Base-by-base conservation (phyloP, 2,888 invertebrate genomes). In the Rhagium mordax region DNA sequence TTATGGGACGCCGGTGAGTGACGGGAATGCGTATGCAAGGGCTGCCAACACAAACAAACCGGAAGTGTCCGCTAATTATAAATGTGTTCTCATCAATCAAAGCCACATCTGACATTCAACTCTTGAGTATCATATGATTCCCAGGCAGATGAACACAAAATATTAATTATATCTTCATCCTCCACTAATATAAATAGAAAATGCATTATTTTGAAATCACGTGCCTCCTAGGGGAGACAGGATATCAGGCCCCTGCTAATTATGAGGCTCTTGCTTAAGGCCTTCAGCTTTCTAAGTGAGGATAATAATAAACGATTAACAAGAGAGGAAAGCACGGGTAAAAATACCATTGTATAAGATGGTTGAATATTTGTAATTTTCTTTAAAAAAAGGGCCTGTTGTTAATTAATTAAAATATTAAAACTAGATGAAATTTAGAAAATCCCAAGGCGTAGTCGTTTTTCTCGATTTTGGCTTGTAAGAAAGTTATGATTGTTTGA, bases 1-100 rank as follows among this genome's bases (percentile, higher is more conserved):
- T 80, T 77, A 74, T 59, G 62, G 71, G 70, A 65, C 65, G 73
- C 27, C 71, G 82, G 78, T 84, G 86, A 86, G 81, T 85, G 85
- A 86, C 84, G 82, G 82, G 82, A 79, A 82, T 83, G 83, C 82
- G 82, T 78, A 78, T 76, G 74, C 78, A 81, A 84, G 84, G 83
- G 84, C 84, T 87, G 87, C 87, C 86, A 87, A 87, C 86, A 84
- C 81, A 86, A 87, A 87, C 86, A 86, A 82, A 84, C 86, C 86
- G 88, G 88, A 88, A 88, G 87, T 87, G 86, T 87, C 86, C 86
- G 87, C 88, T 88, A 88, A 88, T 88, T 88, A 88, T 88, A 88
- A 88, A 88, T 88, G 84, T 84, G 84, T 83, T 82, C 86, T 87
- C 88, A 88, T 88, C 87, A 88, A 88, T 88, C 88, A 88, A 83